Percentiles rank a stretch among this genome's conserved stretches.
These are phyloP conservation scores for Nemurella pictetii DNA, from an alignment of 2,888 invertebrate genomes.

Conservation along the genomic window DNA sequence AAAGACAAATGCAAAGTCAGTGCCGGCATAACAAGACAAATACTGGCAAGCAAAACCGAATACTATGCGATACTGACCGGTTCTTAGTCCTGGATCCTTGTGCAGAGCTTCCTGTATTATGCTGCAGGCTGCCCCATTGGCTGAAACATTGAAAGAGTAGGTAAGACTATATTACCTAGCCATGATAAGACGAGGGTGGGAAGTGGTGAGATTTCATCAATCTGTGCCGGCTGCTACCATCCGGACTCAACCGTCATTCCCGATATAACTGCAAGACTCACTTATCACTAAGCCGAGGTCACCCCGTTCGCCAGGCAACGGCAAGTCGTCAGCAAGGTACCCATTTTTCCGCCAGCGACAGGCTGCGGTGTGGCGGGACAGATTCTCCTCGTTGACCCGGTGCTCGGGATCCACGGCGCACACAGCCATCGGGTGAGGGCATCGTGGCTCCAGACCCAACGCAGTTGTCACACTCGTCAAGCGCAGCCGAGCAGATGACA, in stretches of 20 bases:
- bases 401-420: conserved; percentile 57
- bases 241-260: background rate
- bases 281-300: background rate
- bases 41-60: too few species aligned
- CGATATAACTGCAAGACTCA: background rate
- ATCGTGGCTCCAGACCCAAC: background rate
- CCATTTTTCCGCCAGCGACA: conserved; percentile 56
- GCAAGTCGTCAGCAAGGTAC: conserved; percentile 53
- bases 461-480: background rate
- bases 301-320: conserved; percentile 50
- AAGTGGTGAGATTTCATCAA: too few species aligned
- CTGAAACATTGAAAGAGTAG: background rate
- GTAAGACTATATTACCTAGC: too few species aligned
- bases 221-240: too few species aligned
- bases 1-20: background rate
- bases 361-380: conserved; percentile 53
- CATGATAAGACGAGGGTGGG: too few species aligned
- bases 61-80: background rate
- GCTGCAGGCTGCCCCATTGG: background rate
- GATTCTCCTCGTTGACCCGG: conserved; percentile 51
- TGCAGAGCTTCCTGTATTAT: background rate
- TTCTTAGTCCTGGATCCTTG: background rate
- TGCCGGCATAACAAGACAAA: background rate
- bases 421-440: conserved; percentile 44
- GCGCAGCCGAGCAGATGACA: background rate